Percentiles rank a stretch among this genome's conserved stretches.
phyloP scores from a whole-genome alignment of 2,797 vertebrate species.

The Tiaroga cobitis region DNA sequence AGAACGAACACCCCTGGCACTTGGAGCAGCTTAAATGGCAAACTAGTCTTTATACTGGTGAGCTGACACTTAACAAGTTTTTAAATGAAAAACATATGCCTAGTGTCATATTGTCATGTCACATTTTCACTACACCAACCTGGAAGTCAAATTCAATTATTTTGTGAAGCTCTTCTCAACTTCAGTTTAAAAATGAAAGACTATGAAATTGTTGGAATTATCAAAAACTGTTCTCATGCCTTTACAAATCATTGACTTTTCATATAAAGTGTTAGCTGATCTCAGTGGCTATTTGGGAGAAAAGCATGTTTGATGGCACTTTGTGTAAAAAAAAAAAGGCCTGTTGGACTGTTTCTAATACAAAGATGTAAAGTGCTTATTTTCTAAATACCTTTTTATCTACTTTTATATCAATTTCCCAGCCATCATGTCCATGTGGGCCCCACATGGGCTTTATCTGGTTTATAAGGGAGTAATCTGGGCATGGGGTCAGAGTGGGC shows the following conservation, averaged over 20 bases:
- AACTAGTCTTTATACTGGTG: conserved; percentile 11
- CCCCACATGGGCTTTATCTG: neutral
- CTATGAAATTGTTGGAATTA: neutral
- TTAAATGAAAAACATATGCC: conserved; percentile 9
- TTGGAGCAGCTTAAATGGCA: conserved; percentile 2
- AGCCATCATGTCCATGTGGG: too few species aligned
- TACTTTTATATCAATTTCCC: too few species aligned
- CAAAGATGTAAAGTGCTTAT: neutral
- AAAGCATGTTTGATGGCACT: neutral
- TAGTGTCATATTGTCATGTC: conserved; percentile 2
- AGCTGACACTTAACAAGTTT: neutral
- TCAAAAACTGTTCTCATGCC: neutral
- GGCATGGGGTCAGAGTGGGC: too few species aligned
- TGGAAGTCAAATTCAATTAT: neutral
- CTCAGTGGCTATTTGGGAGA: conserved; percentile 23
- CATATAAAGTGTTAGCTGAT: conserved; percentile 44
- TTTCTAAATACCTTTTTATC: neutral
- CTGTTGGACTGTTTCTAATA: neutral
- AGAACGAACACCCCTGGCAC: neutral
- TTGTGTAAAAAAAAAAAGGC: neutral
- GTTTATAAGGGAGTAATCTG: too few species aligned
- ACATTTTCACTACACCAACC: neutral
- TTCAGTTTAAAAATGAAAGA: neutral
- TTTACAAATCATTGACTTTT: neutral
- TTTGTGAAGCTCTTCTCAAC: conserved; percentile 2